These are phyloP conservation scores for Amphilophus citrinellus DNA, from an alignment of 2,113 vertebrate species.

Conservation along the genomic window DNA sequence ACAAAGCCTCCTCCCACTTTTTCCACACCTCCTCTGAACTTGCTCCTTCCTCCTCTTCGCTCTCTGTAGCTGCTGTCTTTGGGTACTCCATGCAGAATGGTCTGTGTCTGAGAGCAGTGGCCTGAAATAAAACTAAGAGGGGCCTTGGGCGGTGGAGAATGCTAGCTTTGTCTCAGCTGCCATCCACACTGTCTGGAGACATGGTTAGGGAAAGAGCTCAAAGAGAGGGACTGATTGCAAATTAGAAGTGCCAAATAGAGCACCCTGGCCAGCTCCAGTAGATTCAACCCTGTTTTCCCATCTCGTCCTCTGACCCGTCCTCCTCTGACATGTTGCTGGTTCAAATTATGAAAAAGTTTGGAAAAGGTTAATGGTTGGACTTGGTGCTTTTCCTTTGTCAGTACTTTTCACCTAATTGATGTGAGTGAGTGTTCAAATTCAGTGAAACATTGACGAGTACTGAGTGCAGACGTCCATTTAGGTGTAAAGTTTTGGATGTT, in stretches of 20 bases:
- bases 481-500: conserved; percentile 15
- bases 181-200: conserved; percentile 80
- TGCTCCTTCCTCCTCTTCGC: conserved; percentile 61
- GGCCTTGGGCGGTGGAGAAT: conserved; percentile 72
- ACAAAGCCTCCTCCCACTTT: conserved; percentile 63
- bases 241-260: conserved; percentile 71
- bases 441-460: conserved; percentile 49
- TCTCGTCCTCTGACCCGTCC: neutral
- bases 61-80: conserved; percentile 61
- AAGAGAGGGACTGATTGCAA: conserved; percentile 81
- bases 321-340: neutral
- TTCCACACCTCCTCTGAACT: conserved; percentile 40
- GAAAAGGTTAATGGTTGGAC: neutral
- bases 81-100: conserved; percentile 69
- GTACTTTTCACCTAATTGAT: conserved; percentile 26
- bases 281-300: neutral
- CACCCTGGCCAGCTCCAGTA: conserved; percentile 35
- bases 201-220: conserved; percentile 62
- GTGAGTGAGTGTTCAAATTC: neutral
- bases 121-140: conserved; percentile 81
- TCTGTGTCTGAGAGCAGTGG: conserved; percentile 78
- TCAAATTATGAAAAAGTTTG: neutral
- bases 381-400: neutral
- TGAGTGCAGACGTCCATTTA: conserved; percentile 36
- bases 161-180: conserved; percentile 81